phyloP scores from a whole-genome alignment of 2,797 vertebrate species.

The Pagetopsis macropterus region DNA sequence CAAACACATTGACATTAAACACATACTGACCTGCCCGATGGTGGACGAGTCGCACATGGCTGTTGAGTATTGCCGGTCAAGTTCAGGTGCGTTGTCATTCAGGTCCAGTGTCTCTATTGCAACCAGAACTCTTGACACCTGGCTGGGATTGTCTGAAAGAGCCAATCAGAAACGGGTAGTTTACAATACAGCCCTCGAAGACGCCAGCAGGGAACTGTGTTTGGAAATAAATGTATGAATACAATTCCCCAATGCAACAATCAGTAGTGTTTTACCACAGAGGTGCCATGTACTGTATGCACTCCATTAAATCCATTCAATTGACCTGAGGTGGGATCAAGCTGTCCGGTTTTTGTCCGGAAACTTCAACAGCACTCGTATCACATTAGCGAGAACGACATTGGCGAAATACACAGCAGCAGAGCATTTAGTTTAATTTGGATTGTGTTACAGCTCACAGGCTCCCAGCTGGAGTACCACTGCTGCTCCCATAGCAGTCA shows the following conservation, averaged over 20 bases:
- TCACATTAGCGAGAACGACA: conserved; percentile 49
- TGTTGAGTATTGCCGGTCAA: conserved; percentile 88
- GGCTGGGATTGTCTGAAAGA: conserved; percentile 89
- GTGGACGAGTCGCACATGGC: conserved; percentile 90
- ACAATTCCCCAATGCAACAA: conserved; percentile 2
- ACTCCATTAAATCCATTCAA: conserved; percentile 44
- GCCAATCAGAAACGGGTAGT: conserved; percentile 35
- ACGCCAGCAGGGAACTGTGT: background rate
- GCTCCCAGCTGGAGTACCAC: conserved; percentile 60
- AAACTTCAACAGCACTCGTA: conserved; percentile 59
- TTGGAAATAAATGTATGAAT: conserved; percentile 20
- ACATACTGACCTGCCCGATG: conserved; percentile 86
- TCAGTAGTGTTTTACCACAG: conserved; percentile 5
- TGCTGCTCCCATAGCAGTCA: conserved; percentile 51
- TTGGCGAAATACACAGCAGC: conserved; percentile 51
- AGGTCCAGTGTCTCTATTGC: conserved; percentile 89
- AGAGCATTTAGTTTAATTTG: conserved; percentile 60
- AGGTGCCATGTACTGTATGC: conserved; percentile 16
- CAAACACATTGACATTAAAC: background rate
- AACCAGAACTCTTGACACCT: conserved; percentile 88
- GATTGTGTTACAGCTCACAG: conserved; percentile 50
- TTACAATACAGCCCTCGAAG: conserved; percentile 32
- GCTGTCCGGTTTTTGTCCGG: conserved; percentile 54
- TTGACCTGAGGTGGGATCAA: conserved; percentile 53
- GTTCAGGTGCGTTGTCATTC: conserved; percentile 91